Evolutionary conservation across 2,113 vertebrate species (phyloP).

Genomic region (Mirza zaza): DNA sequence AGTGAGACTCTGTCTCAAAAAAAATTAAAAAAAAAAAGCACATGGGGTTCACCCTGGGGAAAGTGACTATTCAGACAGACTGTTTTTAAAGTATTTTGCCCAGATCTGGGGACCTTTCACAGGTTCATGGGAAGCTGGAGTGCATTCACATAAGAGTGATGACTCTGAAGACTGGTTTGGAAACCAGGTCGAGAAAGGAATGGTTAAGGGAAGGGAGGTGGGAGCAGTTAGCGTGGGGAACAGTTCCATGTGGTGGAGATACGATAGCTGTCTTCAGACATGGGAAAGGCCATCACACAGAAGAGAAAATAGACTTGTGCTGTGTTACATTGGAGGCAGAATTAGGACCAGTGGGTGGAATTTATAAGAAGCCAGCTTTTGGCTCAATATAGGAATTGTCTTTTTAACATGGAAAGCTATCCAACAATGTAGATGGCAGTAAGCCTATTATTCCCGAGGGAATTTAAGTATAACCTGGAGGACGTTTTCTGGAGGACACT

Average conservation of each 20-base stretch:
- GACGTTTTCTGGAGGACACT: not conserved
- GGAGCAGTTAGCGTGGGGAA: not conserved
- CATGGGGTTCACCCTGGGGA: not conserved
- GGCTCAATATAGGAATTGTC: slow-evolving; percentile 61
- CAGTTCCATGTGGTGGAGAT: not conserved
- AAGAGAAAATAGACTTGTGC: slow-evolving; percentile 61
- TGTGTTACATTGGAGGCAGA: slow-evolving; percentile 61
- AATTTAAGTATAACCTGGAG: not conserved
- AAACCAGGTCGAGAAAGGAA: not conserved
- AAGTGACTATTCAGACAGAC: not conserved
- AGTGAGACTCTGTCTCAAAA: too few relatives aligned
- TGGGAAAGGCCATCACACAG: slow-evolving; percentile 41
- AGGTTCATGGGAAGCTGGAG: not conserved
- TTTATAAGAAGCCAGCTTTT: slow-evolving; percentile 70
- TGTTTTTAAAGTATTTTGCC: not conserved
- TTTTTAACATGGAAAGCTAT: slow-evolving; percentile 63
- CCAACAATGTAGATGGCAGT: slow-evolving; percentile 38
- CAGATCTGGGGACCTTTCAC: not conserved
- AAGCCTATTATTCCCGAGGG: slow-evolving; percentile 4
- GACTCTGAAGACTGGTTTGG: not conserved
- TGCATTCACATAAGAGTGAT: not conserved
- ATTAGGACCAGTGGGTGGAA: slow-evolving; percentile 71
- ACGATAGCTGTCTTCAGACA: slow-evolving; percentile 32
- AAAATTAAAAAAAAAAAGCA: not conserved
- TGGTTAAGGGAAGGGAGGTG: not conserved